These are phyloP conservation scores for Perognathus longimembris DNA, from an alignment of 2,113 vertebrate species.

Conservation along the genomic window DNA sequence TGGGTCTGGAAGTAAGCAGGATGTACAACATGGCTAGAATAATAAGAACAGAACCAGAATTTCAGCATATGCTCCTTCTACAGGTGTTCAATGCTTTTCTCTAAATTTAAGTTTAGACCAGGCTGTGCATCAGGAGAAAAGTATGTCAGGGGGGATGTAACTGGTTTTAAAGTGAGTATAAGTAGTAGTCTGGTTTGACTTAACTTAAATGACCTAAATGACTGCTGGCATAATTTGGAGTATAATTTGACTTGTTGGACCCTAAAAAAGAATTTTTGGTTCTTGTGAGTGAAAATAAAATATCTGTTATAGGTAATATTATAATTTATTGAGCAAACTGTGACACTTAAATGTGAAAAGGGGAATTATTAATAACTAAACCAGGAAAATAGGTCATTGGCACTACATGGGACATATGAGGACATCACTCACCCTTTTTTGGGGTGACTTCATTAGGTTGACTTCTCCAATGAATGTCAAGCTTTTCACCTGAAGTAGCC, in stretches of 20 bases:
- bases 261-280: neutral
- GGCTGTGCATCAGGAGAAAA: neutral
- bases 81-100: neutral
- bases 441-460: neutral
- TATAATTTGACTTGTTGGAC: neutral
- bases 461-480: neutral
- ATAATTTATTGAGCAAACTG: slow-evolving; percentile 28
- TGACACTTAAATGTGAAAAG: slow-evolving; percentile 13
- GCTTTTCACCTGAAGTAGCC: neutral
- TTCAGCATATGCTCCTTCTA: neutral
- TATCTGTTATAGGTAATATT: neutral
- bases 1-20: neutral
- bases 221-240: neutral
- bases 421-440: neutral
- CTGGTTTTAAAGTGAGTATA: neutral
- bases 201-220: neutral
- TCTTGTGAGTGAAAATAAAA: slow-evolving; percentile 37
- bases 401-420: neutral
- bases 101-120: neutral
- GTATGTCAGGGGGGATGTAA: neutral
- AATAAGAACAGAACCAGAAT: neutral
- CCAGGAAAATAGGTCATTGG: neutral
- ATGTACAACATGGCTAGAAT: neutral
- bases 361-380: slow-evolving; percentile 21
- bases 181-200: neutral